Evolutionary conservation across 2,888 invertebrate genomes (phyloP).

Genomic region (Baronia brevicornis): DNA sequence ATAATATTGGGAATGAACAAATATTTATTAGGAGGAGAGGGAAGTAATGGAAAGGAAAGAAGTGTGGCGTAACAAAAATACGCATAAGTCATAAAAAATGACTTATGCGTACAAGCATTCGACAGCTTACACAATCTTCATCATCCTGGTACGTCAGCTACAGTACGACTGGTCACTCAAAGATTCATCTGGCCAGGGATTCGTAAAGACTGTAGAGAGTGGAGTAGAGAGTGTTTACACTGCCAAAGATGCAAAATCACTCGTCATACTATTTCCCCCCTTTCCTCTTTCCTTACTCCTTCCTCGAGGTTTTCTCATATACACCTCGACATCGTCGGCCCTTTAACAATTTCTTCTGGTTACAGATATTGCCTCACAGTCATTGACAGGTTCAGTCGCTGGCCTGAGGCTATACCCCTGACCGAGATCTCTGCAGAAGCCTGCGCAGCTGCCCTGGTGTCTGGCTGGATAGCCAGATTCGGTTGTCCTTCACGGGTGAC

Average conservation of each 20-base stretch:
- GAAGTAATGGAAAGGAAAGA: too few species aligned
- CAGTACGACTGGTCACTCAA: too few species aligned
- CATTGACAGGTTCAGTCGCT: constrained; percentile 31
- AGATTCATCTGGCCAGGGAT: too few species aligned
- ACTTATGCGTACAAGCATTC: too few species aligned
- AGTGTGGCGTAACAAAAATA: too few species aligned
- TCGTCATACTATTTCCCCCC: constrained; percentile 27
- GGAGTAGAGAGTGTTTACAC: too few species aligned
- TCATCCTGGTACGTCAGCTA: too few species aligned
- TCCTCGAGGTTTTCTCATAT: constrained; percentile 30
- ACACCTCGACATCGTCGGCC: constrained; percentile 30
- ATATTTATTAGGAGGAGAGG: too few species aligned
- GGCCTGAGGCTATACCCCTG: constrained; percentile 37
- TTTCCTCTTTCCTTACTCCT: constrained; percentile 21
- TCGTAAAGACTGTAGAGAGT: too few species aligned
- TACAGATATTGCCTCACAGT: constrained; percentile 34
- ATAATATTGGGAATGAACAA: too few species aligned
- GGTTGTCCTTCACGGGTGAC: constrained; percentile 29
- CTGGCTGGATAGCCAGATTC: constrained; percentile 24
- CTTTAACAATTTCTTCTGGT: constrained; percentile 21
- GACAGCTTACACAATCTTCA: too few species aligned
- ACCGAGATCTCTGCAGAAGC: constrained; percentile 39
- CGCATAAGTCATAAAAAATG: too few species aligned
- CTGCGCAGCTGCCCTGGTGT: constrained; percentile 31
- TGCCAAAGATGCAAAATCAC: constrained; percentile 31